phyloP scores from a whole-genome alignment of 2,113 vertebrate genomes.

The Triplophysa rosa region DNA sequence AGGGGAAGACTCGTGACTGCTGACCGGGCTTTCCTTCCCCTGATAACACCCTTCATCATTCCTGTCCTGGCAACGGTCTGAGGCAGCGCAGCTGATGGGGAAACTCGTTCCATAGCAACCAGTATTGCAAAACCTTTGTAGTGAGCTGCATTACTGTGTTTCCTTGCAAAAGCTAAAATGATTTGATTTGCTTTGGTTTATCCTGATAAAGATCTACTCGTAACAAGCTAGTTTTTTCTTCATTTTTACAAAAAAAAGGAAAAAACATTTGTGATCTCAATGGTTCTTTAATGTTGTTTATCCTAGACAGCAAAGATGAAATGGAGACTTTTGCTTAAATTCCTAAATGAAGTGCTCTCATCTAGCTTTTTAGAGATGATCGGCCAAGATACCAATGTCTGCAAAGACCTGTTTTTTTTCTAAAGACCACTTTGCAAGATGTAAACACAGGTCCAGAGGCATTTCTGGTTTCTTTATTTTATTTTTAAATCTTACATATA shows the following conservation, averaged over 20 bases:
- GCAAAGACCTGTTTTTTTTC: no score
- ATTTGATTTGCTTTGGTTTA: conserved; percentile 50
- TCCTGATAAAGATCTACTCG: conserved; percentile 24
- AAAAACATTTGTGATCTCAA: no score
- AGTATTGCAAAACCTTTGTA: conserved; percentile 36
- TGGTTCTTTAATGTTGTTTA: no score
- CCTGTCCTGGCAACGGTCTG: conserved; percentile 60
- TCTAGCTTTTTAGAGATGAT: no score
- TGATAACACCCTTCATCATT: conserved; percentile 37
- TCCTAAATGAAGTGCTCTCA: no score
- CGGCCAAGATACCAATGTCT: no score
- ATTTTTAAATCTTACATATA: no score
- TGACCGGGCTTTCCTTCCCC: conserved; percentile 42
- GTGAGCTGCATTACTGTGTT: conserved; percentile 49
- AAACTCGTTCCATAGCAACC: conserved; percentile 73
- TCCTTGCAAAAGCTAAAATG: conserved; percentile 32
- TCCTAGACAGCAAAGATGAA: background rate
- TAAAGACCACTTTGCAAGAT: no score
- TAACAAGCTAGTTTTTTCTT: background rate
- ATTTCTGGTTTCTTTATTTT: no score
- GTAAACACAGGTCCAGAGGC: no score
- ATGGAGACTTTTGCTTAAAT: background rate
- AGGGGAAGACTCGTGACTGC: conserved; percentile 59
- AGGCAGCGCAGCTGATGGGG: conserved; percentile 68
- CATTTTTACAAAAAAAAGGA: background rate